Percentiles rank a stretch among this genome's conserved stretches.
phyloP scores from a whole-genome alignment of 30 jellyfish, hydroid and myxozoan species.

The Hydractinia echinata region DNA sequence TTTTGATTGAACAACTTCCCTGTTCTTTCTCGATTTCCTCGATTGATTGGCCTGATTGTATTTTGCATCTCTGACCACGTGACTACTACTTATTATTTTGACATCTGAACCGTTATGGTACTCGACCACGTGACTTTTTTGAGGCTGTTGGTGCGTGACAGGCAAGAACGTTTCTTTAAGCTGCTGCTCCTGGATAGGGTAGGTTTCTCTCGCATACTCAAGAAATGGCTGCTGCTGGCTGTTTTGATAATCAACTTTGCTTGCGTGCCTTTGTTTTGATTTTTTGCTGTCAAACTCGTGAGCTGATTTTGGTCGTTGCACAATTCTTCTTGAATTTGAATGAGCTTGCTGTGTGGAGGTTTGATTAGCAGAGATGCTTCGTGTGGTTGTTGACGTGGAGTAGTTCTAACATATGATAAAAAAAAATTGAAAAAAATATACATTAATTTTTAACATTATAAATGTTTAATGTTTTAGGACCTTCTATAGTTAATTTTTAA shows the following conservation, averaged over 20 bases:
- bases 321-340: background rate
- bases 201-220: background rate
- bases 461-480: too few relatives aligned
- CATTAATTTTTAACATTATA: too few relatives aligned
- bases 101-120: conserved; percentile 5
- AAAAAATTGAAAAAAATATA: too few relatives aligned
- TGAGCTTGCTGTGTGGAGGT: background rate
- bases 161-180: conserved; percentile 3
- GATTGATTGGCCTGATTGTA: background rate
- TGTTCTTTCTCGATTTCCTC: background rate
- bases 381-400: background rate
- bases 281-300: too few relatives aligned
- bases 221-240: background rate
- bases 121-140: conserved; percentile 19
- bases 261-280: too few relatives aligned
- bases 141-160: conserved; percentile 17
- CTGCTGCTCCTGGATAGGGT: conserved; percentile 12
- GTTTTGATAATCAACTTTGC: too few relatives aligned
- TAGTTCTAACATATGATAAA: too few relatives aligned
- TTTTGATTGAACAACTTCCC: background rate
- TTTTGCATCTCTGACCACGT: background rate
- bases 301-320: conserved; percentile 7
- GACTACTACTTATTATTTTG: conserved; percentile 2
- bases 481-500: too few relatives aligned
- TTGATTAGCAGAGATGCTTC: background rate